Conservation (phyloP, 1,140 invertebrate genomes). For the Pachyrhynchus sulphureomaculatus region DNA sequence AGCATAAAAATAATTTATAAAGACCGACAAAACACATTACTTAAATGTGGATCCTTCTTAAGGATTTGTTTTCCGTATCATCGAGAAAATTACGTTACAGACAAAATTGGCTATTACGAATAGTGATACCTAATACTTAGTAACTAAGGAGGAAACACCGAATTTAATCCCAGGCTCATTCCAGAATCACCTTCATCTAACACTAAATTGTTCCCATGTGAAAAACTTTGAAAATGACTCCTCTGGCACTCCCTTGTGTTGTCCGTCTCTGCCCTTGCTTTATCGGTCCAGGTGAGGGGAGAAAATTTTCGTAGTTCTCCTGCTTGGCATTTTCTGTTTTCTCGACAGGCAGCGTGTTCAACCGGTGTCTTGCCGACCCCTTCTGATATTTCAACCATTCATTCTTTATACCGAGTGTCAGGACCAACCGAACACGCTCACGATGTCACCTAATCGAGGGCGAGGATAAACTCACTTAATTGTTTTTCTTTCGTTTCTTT, state of each 20-base stretch:
- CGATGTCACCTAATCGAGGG: conserved; percentile 15
- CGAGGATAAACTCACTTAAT: conserved; percentile 14
- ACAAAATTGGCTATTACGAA: too few relatives aligned
- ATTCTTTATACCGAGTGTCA: conserved; percentile 18
- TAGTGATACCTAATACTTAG: too few relatives aligned
- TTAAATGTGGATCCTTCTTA: too few relatives aligned
- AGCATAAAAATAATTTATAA: too few relatives aligned
- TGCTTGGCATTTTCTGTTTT: background rate
- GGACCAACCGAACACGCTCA: conserved; percentile 9
- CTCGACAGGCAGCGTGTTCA: conserved; percentile 10
- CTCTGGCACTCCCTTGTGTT: background rate
- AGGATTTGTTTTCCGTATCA: too few relatives aligned
- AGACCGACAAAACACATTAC: too few relatives aligned
- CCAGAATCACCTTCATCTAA: background rate
- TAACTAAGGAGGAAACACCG: too few relatives aligned
- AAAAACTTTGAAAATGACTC: background rate
- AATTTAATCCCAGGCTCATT: too few relatives aligned
- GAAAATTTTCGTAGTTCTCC: background rate
- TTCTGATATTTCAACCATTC: conserved; percentile 8
- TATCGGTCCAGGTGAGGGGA: background rate
- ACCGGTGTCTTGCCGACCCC: conserved; percentile 10
- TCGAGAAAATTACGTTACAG: too few relatives aligned
- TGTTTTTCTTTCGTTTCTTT: conserved; percentile 7
- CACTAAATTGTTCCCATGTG: background rate
- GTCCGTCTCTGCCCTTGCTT: background rate